A percentile compares a stretch with the other conserved stretches of the same genome.
Evolutionary conservation across 1,140 invertebrate genomes (phyloP).

Genomic region (Lutraria rhynchaena): DNA sequence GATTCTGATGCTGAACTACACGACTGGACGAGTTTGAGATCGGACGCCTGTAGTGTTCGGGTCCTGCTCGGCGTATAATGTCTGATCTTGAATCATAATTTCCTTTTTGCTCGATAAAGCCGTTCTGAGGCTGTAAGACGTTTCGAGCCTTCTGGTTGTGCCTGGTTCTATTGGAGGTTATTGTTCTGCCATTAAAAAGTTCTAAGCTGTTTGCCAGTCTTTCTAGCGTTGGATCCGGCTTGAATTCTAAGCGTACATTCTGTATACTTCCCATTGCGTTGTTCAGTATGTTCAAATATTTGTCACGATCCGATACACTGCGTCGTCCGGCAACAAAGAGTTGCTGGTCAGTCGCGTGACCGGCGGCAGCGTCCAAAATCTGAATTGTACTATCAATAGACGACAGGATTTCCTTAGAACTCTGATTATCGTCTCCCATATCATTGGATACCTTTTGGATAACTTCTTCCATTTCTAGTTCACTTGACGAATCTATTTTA

Average conservation of each 20-base stretch:
- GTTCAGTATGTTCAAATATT: slow-evolving; percentile 47
- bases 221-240: slow-evolving; percentile 51
- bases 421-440: slow-evolving; percentile 46
- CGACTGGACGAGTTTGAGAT: background rate
- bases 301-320: slow-evolving; percentile 38
- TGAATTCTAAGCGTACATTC: slow-evolving; percentile 50
- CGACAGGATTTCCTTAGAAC: slow-evolving; percentile 40
- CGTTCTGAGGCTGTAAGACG: slow-evolving; percentile 31
- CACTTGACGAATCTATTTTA: slow-evolving; percentile 45
- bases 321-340: slow-evolving; percentile 52
- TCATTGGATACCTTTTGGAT: slow-evolving; percentile 50
- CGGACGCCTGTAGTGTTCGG: background rate
- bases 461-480: slow-evolving; percentile 49
- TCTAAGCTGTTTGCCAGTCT: slow-evolving; percentile 47
- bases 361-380: slow-evolving; percentile 46
- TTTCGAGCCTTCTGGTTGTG: slow-evolving; percentile 41
- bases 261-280: slow-evolving; percentile 50
- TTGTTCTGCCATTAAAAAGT: slow-evolving; percentile 42
- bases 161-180: slow-evolving; percentile 29
- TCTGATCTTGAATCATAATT: background rate
- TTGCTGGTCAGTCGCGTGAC: slow-evolving; percentile 48
- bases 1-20: background rate
- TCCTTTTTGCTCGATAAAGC: slow-evolving; percentile 12
- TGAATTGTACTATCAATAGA: slow-evolving; percentile 48
- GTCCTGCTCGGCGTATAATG: background rate